These are phyloP conservation scores for Athalia rosae DNA, from an alignment of 2,888 invertebrate species.

Conservation along the genomic window DNA sequence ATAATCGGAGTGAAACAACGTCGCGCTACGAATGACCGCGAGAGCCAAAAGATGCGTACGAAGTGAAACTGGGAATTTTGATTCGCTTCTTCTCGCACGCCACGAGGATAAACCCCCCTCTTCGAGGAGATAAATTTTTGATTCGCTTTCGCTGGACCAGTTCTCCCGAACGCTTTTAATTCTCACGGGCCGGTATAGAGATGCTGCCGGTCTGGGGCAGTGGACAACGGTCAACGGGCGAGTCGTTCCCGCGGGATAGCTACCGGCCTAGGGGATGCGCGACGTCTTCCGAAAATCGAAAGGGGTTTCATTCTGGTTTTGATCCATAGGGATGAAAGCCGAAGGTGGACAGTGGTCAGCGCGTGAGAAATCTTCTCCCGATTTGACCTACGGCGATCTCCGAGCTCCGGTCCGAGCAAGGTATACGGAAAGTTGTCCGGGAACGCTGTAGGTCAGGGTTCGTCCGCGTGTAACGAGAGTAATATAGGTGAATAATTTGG, in stretches of 20 bases:
- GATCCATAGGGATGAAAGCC: conserved; percentile 64
- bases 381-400: conserved; percentile 65
- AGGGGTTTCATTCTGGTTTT: conserved; percentile 73
- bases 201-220: conserved; percentile 67
- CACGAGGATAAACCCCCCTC: not conserved
- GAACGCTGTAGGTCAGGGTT: not conserved
- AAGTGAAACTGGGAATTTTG: conserved; percentile 55
- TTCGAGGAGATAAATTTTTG: conserved; percentile 32
- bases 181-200: conserved; percentile 63
- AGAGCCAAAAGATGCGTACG: conserved; percentile 46
- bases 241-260: conserved; percentile 55
- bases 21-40: conserved; percentile 22
- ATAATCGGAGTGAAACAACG: not conserved
- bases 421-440: conserved; percentile 11
- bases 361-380: conserved; percentile 71
- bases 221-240: conserved; percentile 72
- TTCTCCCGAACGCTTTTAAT: conserved; percentile 59
- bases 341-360: conserved; percentile 53
- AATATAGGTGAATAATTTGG: conserved; percentile 25
- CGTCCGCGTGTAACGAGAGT: not conserved
- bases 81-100: conserved; percentile 59
- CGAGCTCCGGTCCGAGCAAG: not conserved
- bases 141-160: conserved; percentile 64
- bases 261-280: conserved; percentile 31
- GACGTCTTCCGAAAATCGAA: conserved; percentile 65